A percentile compares a stretch with the other conserved stretches of the same genome.
These are phyloP conservation scores for Ellobius talpinus DNA, from an alignment of 2,113 vertebrate genomes.

Conservation along the genomic window DNA sequence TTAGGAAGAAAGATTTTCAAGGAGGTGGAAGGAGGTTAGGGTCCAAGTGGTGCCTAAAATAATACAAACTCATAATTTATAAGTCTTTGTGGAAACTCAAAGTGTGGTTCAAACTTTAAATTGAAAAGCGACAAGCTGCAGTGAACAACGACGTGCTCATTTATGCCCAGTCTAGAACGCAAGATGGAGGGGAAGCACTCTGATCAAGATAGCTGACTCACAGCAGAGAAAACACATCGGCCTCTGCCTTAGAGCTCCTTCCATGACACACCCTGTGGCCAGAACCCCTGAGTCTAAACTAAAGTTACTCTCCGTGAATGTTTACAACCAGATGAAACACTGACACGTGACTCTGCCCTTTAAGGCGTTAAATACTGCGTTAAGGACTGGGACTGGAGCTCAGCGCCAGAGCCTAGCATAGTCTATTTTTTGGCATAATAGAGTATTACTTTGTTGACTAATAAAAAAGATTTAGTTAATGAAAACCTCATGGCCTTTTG, in stretches of 20 bases:
- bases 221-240: conserved; percentile 13
- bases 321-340: conserved; percentile 16
- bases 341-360: conserved; percentile 3
- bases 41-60: background rate
- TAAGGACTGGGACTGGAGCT: background rate
- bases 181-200: background rate
- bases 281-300: background rate
- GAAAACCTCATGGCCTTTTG: conserved; percentile 16
- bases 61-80: background rate
- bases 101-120: conserved; percentile 41
- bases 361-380: background rate
- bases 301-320: background rate
- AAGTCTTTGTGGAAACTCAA: background rate
- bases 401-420: background rate
- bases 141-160: background rate
- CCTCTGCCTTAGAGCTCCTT: background rate
- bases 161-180: background rate
- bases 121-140: background rate
- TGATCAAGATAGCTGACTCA: background rate
- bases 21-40: background rate
- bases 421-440: background rate
- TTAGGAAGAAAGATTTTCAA: conserved; percentile 75
- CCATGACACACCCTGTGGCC: background rate
- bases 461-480: conserved; percentile 16
- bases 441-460: conserved; percentile 1